Base-by-base conservation (phyloP, 2,888 invertebrate genomes). In the Phengaris arion region DNA sequence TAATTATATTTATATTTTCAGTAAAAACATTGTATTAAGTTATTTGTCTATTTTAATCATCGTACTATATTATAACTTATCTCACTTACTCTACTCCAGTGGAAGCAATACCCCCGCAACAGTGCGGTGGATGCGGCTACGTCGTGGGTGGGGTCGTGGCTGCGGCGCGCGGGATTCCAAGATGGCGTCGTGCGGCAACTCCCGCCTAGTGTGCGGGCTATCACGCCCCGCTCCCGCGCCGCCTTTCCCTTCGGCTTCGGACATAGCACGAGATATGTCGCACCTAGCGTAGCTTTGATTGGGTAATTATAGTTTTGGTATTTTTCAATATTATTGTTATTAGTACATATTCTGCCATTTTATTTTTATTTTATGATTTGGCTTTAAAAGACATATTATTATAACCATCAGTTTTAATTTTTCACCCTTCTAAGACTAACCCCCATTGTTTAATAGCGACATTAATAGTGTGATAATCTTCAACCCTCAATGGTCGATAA, bases 171-270 rank as follows among this genome's bases (percentile, higher is more conserved):
- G 0, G 92, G 92, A 0, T 81, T 91, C 15, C 89, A 94, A n/a
- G 93, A 91, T 79, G 94, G 94, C 15, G 86, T 90, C 1, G 81
- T 87, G 6, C 86, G 94, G 15, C 95, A 96, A 82, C 87, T 96
- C 78, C 98, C 97, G 8, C 98, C 98, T 0, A 96, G 95, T 46
- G 90, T 98, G 8, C 83, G 90, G 5, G 88, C 87, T 9, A 92
- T 97, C 2, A 94, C 89, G 51, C 88, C 94, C 46, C 91, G 90
- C 4, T 96, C 96, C 13, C 94, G 98, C 59, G 99, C 98, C 13
- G 96, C 96, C 48, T 99, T 99, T 91, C 99, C 99, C 0, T 93
- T 99, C 9, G 98, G 97, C 52, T 97, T 99, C 83, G 97, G 98
- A 0, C 99, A 99, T 87, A 96, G 98, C 69, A 95, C 97, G 0